Conservation (phyloP, 2,888 invertebrate species). For the Conops quadrifasciatus region DNA sequence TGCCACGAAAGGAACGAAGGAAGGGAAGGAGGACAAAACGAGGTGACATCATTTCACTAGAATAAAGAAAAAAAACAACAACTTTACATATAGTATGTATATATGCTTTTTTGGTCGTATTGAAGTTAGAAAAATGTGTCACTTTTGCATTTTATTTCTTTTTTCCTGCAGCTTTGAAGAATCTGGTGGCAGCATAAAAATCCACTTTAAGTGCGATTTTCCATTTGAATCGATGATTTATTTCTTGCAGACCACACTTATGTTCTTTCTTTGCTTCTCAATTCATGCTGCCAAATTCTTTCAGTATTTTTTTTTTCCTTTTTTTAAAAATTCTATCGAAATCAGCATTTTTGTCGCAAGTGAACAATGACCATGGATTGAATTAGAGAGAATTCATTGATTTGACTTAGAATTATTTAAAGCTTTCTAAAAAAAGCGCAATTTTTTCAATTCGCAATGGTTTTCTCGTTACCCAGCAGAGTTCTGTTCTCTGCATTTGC, state of each 20-base stretch:
- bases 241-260: background rate
- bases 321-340: slow-evolving; percentile 15
- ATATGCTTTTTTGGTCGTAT: background rate
- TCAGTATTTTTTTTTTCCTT: background rate
- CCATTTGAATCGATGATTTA: slow-evolving; percentile 32
- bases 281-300: background rate
- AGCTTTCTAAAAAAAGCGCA: background rate
- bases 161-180: background rate
- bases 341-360: slow-evolving; percentile 24
- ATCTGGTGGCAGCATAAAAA: slow-evolving; percentile 43
- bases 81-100: too few relatives aligned
- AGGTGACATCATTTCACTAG: too few relatives aligned
- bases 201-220: slow-evolving; percentile 51
- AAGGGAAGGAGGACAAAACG: too few relatives aligned
- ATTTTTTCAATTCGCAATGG: too few relatives aligned
- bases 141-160: background rate
- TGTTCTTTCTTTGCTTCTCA: slow-evolving; percentile 5
- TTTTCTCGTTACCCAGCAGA: background rate
- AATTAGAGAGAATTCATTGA: background rate
- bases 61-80: too few relatives aligned
- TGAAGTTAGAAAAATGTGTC: background rate
- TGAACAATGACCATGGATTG: background rate
- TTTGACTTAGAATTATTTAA: background rate
- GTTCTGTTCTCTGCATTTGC: too few relatives aligned
- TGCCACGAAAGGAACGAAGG: too few relatives aligned